A percentile compares a stretch with the other conserved stretches of the same genome.
Conservation (phyloP, 2,113 vertebrate genomes). For the Marmota monax region DNA sequence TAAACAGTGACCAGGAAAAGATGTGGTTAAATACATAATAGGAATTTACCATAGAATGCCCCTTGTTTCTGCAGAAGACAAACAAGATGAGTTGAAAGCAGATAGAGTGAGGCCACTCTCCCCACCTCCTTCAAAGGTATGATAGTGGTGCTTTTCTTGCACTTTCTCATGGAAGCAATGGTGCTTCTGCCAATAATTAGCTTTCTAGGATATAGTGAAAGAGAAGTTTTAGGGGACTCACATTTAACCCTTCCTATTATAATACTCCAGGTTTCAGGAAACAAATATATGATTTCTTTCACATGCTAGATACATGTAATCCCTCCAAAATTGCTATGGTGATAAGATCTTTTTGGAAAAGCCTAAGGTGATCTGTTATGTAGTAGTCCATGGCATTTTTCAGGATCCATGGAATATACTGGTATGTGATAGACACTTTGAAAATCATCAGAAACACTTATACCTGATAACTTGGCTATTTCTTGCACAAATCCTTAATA, state of each 20-base stretch:
- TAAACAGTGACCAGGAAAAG: not conserved
- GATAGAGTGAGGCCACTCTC: not conserved
- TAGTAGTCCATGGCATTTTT: not conserved
- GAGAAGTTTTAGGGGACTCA: not conserved
- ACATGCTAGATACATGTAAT: not conserved
- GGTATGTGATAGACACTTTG: not conserved
- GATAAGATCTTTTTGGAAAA: not conserved
- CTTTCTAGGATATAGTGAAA: not conserved
- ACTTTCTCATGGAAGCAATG: not conserved
- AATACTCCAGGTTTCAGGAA: not conserved
- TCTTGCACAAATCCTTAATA: not conserved
- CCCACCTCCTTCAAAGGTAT: not conserved
- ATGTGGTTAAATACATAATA: not conserved
- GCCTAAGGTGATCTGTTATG: not conserved
- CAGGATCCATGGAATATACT: not conserved
- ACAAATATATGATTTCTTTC: not conserved
- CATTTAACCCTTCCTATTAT: not conserved
- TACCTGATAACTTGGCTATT: not conserved
- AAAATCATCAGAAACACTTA: not conserved
- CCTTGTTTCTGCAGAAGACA: not conserved
- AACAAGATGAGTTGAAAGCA: not conserved
- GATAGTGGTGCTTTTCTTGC: not conserved
- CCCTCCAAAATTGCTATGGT: not conserved
- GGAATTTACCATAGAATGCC: not conserved
- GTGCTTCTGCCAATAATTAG: not conserved